Conservation (phyloP, 1,140 invertebrate species). For the Coelopa frigida region DNA sequence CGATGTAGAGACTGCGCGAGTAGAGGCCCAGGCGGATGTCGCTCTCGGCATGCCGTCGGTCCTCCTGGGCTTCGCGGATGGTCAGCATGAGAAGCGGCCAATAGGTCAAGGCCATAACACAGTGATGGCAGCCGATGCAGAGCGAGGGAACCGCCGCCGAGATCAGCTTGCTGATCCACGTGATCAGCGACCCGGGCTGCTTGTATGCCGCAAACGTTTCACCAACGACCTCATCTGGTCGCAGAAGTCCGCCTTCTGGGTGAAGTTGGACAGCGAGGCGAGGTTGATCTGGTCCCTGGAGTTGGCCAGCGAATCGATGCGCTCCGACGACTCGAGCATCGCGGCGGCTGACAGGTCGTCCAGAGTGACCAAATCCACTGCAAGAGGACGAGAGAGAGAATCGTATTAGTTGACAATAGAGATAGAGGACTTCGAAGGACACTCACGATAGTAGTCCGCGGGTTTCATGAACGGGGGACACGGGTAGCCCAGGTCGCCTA, state of each 20-base stretch:
- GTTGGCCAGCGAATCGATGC: conserved; percentile 78
- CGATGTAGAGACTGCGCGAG: conserved; percentile 62
- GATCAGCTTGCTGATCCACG: conserved; percentile 64
- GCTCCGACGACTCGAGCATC: conserved; percentile 80
- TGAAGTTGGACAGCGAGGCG: conserved; percentile 5
- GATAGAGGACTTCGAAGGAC: conserved; percentile 10
- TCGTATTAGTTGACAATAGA: no score
- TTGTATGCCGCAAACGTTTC: conserved; percentile 54
- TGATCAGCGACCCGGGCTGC: conserved; percentile 70
- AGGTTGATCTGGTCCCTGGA: conserved; percentile 38
- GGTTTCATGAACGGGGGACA: conserved; percentile 91
- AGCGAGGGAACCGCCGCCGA: conserved; percentile 68
- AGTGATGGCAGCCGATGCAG: conserved; percentile 68
- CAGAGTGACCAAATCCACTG: conserved; percentile 83
- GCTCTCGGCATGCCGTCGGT: conserved; percentile 58
- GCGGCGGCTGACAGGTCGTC: conserved; percentile 84
- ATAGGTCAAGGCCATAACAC: conserved; percentile 59
- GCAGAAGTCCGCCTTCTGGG: conserved; percentile 39
- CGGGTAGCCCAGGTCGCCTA: conserved; percentile 82
- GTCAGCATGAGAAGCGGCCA: conserved; percentile 65
- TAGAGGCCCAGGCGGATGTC: conserved; percentile 72
- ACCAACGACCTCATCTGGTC: conserved; percentile 5
- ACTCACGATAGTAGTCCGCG: conserved; percentile 86
- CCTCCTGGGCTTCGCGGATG: conserved; percentile 56
- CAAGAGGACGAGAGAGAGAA: conserved; percentile 31